These are phyloP conservation scores for Allophyes oxyacanthae DNA, from an alignment of 2,888 invertebrate species.

Conservation along the genomic window DNA sequence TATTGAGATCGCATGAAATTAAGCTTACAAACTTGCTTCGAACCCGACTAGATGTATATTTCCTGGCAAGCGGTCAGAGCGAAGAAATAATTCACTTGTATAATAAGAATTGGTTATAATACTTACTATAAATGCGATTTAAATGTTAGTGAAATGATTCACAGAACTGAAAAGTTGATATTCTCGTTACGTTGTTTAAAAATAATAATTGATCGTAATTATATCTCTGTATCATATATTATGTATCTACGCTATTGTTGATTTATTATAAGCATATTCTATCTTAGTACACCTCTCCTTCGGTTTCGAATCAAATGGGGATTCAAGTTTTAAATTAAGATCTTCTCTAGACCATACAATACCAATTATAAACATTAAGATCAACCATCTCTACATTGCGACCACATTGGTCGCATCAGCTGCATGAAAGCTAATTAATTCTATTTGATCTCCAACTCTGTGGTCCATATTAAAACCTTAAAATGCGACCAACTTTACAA, in stretches of 20 bases:
- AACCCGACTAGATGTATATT: conserved; percentile 72
- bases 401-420: conserved; percentile 21
- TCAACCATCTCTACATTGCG: conserved; percentile 22
- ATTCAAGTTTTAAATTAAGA: conserved; percentile 46
- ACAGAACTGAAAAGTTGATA: conserved; percentile 89
- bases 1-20: conserved; percentile 70
- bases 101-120: conserved; percentile 58
- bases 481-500: conserved; percentile 16
- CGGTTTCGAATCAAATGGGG: conserved; percentile 57
- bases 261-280: conserved; percentile 85
- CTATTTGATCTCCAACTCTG: conserved; percentile 25
- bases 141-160: conserved; percentile 87
- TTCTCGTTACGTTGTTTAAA: conserved; percentile 87
- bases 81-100: conserved; percentile 45
- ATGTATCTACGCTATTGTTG: conserved; percentile 85
- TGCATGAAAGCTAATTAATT: conserved; percentile 5
- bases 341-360: conserved; percentile 39
- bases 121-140: conserved; percentile 72
- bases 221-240: conserved; percentile 81
- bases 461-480: conserved; percentile 1
- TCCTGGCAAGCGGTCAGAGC: conserved; percentile 57
- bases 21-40: conserved; percentile 77
- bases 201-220: conserved; percentile 79
- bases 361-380: conserved; percentile 39
- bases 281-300: conserved; percentile 61